Conservation (phyloP, 2,797 vertebrate genomes). For the Sebastes aleutianus region DNA sequence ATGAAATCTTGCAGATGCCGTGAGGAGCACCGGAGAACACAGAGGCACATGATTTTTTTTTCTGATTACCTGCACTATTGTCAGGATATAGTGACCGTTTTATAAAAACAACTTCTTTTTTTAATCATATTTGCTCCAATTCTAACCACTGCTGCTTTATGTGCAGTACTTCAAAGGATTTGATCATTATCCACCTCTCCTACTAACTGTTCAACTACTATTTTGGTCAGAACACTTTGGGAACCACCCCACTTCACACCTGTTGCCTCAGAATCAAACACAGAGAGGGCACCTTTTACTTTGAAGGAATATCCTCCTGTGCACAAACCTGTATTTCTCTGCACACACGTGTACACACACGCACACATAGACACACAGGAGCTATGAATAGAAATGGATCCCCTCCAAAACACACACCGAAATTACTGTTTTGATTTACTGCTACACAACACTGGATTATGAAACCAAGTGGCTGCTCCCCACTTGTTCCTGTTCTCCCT, state of each 20-base stretch:
- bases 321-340: background rate
- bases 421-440: slow-evolving; percentile 49
- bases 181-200: background rate
- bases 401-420: background rate
- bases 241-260: background rate
- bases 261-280: background rate
- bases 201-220: background rate
- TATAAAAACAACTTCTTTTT: no score
- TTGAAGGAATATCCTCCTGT: slow-evolving; percentile 1
- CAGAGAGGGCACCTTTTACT: background rate
- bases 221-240: background rate
- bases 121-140: no score
- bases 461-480: slow-evolving; percentile 44
- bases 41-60: no score
- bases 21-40: no score
- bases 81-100: no score
- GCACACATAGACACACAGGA: background rate
- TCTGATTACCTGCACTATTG: no score
- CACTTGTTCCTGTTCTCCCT: slow-evolving; percentile 51
- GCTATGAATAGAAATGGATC: slow-evolving; percentile 6
- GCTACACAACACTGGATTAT: slow-evolving; percentile 28
- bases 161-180: background rate
- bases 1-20: no score
- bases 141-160: no score
- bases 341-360: background rate